Conservation (phyloP, 2,888 invertebrate genomes). For the Scrobipalpa costella region DNA sequence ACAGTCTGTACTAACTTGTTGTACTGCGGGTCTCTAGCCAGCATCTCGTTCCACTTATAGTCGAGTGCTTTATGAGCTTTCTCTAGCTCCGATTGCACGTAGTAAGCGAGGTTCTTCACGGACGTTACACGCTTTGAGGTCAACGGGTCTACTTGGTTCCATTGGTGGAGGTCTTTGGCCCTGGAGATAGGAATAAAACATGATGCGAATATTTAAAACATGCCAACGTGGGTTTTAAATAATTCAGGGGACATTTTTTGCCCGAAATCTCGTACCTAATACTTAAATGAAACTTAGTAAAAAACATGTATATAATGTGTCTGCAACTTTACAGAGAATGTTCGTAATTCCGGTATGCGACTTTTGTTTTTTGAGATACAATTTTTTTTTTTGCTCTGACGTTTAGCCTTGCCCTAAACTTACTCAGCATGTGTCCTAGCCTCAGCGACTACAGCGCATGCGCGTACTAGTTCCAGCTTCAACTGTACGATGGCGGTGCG, state of each 20-base stretch:
- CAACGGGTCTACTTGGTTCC: constrained; percentile 83
- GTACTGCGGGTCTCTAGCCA: constrained; percentile 59
- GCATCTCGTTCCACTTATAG: constrained; percentile 86
- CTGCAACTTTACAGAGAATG: too few species aligned
- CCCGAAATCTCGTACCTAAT: too few species aligned
- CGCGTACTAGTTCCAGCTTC: constrained; percentile 68
- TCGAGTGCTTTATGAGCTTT: constrained; percentile 88
- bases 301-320: too few species aligned
- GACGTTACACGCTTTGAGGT: constrained; percentile 85
- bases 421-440: constrained; percentile 72
- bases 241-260: too few species aligned
- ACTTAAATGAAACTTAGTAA: too few species aligned
- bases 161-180: constrained; percentile 63
- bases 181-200: constrained; percentile 40
- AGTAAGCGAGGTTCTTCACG: constrained; percentile 84
- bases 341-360: too few species aligned
- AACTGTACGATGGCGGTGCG: constrained; percentile 61
- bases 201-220: background rate
- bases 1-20: constrained; percentile 52
- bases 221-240: background rate
- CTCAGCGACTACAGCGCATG: constrained; percentile 72
- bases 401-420: constrained; percentile 38
- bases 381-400: too few species aligned
- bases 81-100: constrained; percentile 87
- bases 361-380: too few species aligned